Conservation (phyloP, 2,888 invertebrate species). For the Apomyelois bistriatella region DNA sequence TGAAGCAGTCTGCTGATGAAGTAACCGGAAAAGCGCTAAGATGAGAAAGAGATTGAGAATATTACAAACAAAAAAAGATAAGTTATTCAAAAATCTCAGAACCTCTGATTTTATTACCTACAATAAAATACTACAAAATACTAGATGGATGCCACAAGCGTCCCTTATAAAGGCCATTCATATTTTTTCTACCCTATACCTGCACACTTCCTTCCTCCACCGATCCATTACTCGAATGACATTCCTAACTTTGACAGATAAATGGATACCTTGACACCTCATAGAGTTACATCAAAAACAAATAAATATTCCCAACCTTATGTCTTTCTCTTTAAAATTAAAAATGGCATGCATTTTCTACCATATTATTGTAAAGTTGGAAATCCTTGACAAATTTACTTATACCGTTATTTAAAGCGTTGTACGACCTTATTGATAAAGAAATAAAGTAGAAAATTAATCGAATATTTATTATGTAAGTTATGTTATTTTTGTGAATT, state of each 20-base stretch:
- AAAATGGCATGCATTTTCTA: slow-evolving; percentile 8
- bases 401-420: slow-evolving; percentile 6
- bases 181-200: slow-evolving; percentile 60
- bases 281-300: slow-evolving; percentile 27
- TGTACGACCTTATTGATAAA: neutral
- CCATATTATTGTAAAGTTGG: slow-evolving; percentile 19
- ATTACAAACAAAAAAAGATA: neutral
- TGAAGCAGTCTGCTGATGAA: too few relatives aligned
- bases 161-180: slow-evolving; percentile 32
- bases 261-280: slow-evolving; percentile 62
- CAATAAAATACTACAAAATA: slow-evolving; percentile 9
- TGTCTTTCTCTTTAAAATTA: neutral
- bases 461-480: slow-evolving; percentile 4
- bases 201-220: slow-evolving; percentile 76
- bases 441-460: slow-evolving; percentile 20
- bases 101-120: neutral
- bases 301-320: slow-evolving; percentile 23
- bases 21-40: too few relatives aligned
- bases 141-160: slow-evolving; percentile 13
- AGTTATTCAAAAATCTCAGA: neutral
- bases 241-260: slow-evolving; percentile 68
- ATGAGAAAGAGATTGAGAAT: too few relatives aligned
- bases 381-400: slow-evolving; percentile 20
- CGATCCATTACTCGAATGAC: slow-evolving; percentile 73
- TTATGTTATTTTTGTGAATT: slow-evolving; percentile 40